Conservation (phyloP, 2,797 vertebrate species). For the Alcedo atthis region DNA sequence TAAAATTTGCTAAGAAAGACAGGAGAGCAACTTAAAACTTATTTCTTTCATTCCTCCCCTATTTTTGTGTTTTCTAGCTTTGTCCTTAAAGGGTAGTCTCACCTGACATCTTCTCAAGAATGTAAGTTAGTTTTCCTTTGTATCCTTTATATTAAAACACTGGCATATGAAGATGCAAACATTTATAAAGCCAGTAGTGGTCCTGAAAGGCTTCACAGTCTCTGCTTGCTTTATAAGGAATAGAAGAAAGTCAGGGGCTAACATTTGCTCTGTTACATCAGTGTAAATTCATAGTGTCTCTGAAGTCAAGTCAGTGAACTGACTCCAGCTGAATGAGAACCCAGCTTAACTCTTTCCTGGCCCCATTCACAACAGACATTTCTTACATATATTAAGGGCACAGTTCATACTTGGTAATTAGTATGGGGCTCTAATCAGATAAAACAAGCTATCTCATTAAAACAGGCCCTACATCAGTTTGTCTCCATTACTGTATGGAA, state of each 20-base stretch:
- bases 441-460: not conserved
- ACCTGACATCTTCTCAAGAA: not conserved
- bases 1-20: not conserved
- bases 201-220: not conserved
- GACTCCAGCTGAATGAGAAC: not conserved
- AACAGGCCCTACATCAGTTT: not conserved
- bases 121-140: not conserved
- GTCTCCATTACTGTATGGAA: not conserved
- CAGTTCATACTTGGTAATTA: not conserved
- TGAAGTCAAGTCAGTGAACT: slow-evolving; percentile 24
- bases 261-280: not conserved
- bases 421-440: not conserved
- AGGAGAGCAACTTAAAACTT: not conserved
- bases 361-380: not conserved
- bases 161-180: not conserved
- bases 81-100: not conserved
- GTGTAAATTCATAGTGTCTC: slow-evolving; percentile 6
- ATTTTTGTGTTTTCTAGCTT: not conserved
- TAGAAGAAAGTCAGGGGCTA: not conserved
- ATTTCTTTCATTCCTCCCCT: not conserved
- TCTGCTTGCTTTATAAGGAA: not conserved
- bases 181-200: not conserved
- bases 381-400: not conserved
- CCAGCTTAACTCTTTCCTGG: slow-evolving; percentile 13
- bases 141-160: not conserved